Conservation (phyloP, 2,888 invertebrate species). For the Andrena praecox region DNA sequence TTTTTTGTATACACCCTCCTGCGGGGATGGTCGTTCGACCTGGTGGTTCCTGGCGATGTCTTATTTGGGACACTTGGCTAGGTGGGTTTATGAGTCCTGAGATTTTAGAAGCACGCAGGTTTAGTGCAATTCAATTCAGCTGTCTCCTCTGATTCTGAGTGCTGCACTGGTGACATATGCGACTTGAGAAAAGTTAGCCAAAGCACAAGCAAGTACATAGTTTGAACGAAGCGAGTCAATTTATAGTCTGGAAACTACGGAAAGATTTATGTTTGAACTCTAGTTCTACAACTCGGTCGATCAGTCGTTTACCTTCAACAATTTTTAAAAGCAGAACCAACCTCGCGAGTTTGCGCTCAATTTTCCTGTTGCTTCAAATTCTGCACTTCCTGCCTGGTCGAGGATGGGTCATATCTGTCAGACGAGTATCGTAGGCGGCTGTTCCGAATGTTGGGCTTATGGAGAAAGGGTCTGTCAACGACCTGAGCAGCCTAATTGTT, state of each 20-base stretch:
- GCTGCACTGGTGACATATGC: too few species aligned
- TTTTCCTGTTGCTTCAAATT: background rate
- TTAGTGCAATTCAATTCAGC: background rate
- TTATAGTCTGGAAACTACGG: too few species aligned
- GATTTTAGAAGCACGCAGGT: background rate
- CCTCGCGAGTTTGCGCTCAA: background rate
- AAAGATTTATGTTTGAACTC: too few species aligned
- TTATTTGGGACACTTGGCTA: too few species aligned
- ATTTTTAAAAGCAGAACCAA: background rate
- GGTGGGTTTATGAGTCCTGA: too few species aligned
- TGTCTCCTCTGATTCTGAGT: background rate
- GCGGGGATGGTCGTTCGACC: background rate
- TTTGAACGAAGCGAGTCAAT: too few species aligned
- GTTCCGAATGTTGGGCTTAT: conserved; percentile 1
- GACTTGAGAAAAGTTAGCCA: too few species aligned
- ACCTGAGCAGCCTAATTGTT: background rate
- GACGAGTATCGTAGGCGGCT: background rate
- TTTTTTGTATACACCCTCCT: background rate
- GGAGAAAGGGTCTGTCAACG: conserved; percentile 1
- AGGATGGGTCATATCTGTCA: background rate
- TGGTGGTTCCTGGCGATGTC: background rate
- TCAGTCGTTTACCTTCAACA: background rate
- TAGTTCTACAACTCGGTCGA: too few species aligned
- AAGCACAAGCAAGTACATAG: too few species aligned
- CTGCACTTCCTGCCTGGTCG: background rate